Evolutionary conservation across 1,140 invertebrate species (phyloP).

Genomic region (Diachasmimorpha longicaudata): DNA sequence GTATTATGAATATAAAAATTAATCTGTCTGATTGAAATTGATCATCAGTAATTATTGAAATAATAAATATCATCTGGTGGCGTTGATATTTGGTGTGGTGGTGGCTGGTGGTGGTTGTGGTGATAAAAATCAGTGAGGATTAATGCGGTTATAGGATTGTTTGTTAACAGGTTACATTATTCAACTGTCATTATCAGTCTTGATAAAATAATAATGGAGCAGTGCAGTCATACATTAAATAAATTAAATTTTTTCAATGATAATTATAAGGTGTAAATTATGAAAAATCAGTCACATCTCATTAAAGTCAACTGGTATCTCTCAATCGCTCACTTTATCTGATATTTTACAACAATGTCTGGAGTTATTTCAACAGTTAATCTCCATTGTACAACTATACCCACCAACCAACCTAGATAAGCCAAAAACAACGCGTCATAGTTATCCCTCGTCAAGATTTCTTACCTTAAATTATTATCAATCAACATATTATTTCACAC

Average conservation of each 20-base stretch:
- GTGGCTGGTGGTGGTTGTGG: slow-evolving; percentile 27
- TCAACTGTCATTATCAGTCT: slow-evolving; percentile 13
- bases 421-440: background rate
- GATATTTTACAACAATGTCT: background rate
- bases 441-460: background rate
- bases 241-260: background rate
- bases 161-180: background rate
- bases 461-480: background rate
- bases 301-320: background rate
- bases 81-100: slow-evolving; percentile 26
- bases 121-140: slow-evolving; percentile 18
- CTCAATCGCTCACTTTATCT: background rate
- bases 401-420: slow-evolving; percentile 34
- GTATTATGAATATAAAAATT: slow-evolving; percentile 3
- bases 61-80: background rate
- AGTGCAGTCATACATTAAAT: slow-evolving; percentile 11
- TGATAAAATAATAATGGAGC: slow-evolving; percentile 9
- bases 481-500: background rate
- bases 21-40: background rate
- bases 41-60: background rate
- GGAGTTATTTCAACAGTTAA: background rate
- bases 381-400: background rate
- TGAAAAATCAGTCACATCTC: background rate
- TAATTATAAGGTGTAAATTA: background rate
- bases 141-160: slow-evolving; percentile 14